phyloP scores from a whole-genome alignment of 2,113 vertebrate genomes.

The Campylomormyrus numenius region DNA sequence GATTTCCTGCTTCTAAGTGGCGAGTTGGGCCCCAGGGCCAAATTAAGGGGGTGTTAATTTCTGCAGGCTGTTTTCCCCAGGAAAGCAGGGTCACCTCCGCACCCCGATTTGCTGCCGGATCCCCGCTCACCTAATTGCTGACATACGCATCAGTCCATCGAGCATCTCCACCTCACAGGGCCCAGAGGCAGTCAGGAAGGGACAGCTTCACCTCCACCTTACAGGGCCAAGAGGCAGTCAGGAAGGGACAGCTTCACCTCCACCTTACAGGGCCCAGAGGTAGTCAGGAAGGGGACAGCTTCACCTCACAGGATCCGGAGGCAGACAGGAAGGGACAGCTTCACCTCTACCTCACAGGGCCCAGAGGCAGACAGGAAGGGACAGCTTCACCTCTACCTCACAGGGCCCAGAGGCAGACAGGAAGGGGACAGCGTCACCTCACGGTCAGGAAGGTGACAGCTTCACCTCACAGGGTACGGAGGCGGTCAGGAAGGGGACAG shows the following conservation, averaged over 20 bases:
- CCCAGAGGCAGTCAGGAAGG: not conserved
- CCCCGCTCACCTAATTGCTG: constrained; percentile 42
- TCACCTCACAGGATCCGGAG: not conserved
- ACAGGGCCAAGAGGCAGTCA: not conserved
- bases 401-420: not conserved
- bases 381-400: too few species aligned
- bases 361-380: too few species aligned
- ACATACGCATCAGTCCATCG: constrained; percentile 15
- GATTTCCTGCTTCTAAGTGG: constrained; percentile 87
- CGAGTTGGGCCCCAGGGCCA: constrained; percentile 66
- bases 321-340: not conserved
- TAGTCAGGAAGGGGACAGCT: not conserved
- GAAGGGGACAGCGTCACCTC: too few species aligned
- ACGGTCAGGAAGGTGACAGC: too few species aligned
- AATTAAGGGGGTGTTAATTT: constrained; percentile 90
- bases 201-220: not conserved
- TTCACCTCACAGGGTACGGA: not conserved
- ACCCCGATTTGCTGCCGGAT: constrained; percentile 16
- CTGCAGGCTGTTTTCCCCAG: constrained; percentile 61
- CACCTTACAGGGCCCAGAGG: not conserved
- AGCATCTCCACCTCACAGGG: not conserved
- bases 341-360: too few species aligned
- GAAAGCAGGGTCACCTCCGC: constrained; percentile 31
- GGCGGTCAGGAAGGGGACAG: too few species aligned
- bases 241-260: not conserved